These are phyloP conservation scores for Chaitophorus viminalis DNA, from an alignment of 2,888 invertebrate species.

Conservation along the genomic window DNA sequence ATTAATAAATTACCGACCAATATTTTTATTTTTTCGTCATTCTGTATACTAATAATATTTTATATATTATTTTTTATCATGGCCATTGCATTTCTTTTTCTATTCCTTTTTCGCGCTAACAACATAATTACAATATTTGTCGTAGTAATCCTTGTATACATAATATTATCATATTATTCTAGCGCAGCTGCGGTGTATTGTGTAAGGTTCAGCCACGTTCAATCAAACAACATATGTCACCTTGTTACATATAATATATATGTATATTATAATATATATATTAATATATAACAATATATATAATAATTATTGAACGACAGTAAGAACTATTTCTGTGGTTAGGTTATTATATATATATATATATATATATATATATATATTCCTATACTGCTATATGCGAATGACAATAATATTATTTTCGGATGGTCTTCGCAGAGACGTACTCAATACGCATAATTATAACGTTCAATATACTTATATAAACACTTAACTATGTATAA, in stretches of 20 bases:
- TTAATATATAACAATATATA: too few species aligned
- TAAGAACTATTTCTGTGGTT: too few species aligned
- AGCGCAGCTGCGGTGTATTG: not conserved
- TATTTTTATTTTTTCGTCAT: conserved; percentile 1
- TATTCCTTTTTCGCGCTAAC: conserved; percentile 2
- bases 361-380: not conserved
- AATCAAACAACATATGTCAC: not conserved
- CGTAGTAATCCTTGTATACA: not conserved
- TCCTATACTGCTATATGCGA: too few species aligned
- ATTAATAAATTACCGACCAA: conserved; percentile 49
- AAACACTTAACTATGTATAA: not conserved
- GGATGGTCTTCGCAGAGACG: not conserved
- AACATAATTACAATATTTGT: not conserved
- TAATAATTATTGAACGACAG: too few species aligned
- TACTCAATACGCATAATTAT: not conserved
- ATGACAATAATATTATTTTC: not conserved
- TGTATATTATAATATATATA: not conserved
- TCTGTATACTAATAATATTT: not conserved
- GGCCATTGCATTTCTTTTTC: conserved; percentile 2
- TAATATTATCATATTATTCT: not conserved
- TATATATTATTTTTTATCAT: too few species aligned
- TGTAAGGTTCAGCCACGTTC: not conserved
- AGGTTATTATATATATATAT: too few species aligned
- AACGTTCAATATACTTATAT: not conserved
- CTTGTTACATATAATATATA: too few species aligned